Evolutionary conservation across 92 coral and sea anemone species (phyloP).

Genomic region (Palythoa grandiflora): DNA sequence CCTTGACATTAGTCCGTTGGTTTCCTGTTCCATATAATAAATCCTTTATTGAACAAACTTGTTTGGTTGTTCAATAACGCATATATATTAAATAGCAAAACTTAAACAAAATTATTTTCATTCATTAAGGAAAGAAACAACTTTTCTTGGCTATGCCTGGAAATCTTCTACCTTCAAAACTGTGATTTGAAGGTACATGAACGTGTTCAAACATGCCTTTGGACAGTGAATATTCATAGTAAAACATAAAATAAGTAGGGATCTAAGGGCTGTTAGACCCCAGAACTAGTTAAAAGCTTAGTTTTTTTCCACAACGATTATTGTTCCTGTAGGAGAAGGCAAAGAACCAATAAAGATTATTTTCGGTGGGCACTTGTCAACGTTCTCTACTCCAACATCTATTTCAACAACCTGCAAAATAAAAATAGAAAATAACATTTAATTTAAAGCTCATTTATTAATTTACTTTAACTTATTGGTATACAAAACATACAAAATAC

Average conservation of each 20-base stretch:
- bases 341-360: neutral
- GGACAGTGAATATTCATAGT: neutral
- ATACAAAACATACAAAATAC: too few species aligned
- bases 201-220: neutral
- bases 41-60: too few species aligned
- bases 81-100: too few species aligned
- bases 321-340: neutral
- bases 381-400: too few species aligned
- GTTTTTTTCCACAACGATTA: neutral
- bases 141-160: neutral
- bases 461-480: too few species aligned
- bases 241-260: neutral
- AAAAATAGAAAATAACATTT: too few species aligned
- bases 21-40: too few species aligned
- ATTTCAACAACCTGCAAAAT: too few species aligned
- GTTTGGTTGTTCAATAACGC: too few species aligned
- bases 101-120: neutral
- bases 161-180: neutral
- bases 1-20: too few species aligned
- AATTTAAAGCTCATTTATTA: too few species aligned
- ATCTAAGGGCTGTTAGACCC: neutral
- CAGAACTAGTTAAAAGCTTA: neutral
- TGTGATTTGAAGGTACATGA: neutral
- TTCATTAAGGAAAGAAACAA: neutral
- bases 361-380: conserved; percentile 16